These are phyloP conservation scores for Pterobdella sp. DNA, from an alignment of 2,888 invertebrate species.

Conservation along the genomic window DNA sequence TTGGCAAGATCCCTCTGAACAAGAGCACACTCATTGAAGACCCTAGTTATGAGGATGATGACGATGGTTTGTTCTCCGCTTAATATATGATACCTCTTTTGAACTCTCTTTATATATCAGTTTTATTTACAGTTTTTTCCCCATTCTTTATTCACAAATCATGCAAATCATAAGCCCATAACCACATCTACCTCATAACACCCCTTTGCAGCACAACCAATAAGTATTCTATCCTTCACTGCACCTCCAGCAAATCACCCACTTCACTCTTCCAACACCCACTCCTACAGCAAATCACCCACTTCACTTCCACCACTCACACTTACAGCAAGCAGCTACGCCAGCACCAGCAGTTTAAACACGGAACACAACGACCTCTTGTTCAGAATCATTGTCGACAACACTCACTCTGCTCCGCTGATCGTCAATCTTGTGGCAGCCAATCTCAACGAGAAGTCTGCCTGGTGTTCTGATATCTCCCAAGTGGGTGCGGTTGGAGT, in stretches of 20 bases:
- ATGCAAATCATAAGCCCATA: background rate
- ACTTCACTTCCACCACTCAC: background rate
- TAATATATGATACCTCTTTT: background rate
- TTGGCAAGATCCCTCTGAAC: slow-evolving; percentile 72
- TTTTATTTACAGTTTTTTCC: background rate
- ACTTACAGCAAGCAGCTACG: slow-evolving; percentile 44
- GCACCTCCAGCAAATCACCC: background rate
- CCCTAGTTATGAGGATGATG: slow-evolving; percentile 56
- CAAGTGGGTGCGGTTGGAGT: slow-evolving; percentile 55
- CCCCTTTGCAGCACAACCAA: background rate
- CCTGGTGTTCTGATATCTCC: slow-evolving; percentile 84
- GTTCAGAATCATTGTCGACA: slow-evolving; percentile 65
- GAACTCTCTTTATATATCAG: background rate
- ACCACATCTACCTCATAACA: background rate
- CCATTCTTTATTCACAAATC: background rate
- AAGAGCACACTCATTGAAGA: slow-evolving; percentile 80
- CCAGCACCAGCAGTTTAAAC: slow-evolving; percentile 45
- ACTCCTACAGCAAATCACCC: background rate
- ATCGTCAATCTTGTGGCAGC: slow-evolving; percentile 63
- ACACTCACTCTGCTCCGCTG: slow-evolving; percentile 61
- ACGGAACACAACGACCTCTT: slow-evolving; percentile 60
- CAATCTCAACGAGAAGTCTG: slow-evolving; percentile 77
- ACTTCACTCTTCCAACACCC: background rate
- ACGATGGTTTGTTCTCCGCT: slow-evolving; percentile 39
- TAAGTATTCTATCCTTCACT: background rate